phyloP scores from a whole-genome alignment of 2,797 vertebrate genomes.

The Microtus californicus region DNA sequence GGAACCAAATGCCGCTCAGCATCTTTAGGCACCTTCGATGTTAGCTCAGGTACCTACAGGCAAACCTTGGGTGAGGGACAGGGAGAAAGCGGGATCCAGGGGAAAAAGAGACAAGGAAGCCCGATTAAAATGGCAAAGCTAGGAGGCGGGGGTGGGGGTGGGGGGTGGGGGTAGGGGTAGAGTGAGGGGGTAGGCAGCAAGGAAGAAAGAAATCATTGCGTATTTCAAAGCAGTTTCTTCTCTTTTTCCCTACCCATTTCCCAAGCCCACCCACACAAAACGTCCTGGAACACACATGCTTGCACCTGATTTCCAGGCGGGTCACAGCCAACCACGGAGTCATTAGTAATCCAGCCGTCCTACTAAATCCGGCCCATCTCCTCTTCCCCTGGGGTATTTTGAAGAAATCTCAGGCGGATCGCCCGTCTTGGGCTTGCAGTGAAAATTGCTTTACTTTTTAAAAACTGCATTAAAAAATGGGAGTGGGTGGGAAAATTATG shows the following conservation, averaged over 20 bases:
- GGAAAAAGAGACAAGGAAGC: constrained; percentile 52
- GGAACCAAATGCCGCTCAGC: constrained; percentile 96
- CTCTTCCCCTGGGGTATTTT: not conserved
- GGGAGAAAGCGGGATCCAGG: constrained; percentile 56
- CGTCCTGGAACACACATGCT: constrained; percentile 39
- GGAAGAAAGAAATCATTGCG: constrained; percentile 61
- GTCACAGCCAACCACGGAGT: constrained; percentile 54
- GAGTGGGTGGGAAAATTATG: constrained; percentile 63
- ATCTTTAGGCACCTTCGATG: constrained; percentile 93
- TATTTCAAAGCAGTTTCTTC: constrained; percentile 29
- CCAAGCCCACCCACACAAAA: constrained; percentile 25
- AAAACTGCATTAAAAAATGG: constrained; percentile 66
- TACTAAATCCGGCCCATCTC: constrained; percentile 69
- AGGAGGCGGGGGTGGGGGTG: constrained; percentile 42
- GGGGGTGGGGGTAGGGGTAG: constrained; percentile 21
- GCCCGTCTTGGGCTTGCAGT: constrained; percentile 16
- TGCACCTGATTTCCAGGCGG: constrained; percentile 73
- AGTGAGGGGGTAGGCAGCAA: constrained; percentile 57
- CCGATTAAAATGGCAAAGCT: constrained; percentile 73
- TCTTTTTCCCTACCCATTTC: constrained; percentile 11
- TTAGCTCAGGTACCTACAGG: constrained; percentile 87
- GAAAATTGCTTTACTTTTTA: constrained; percentile 71
- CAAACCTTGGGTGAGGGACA: constrained; percentile 85
- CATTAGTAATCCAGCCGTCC: constrained; percentile 71
- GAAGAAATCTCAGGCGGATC: constrained; percentile 19